Percentiles rank a stretch among this genome's conserved stretches.
Conservation (phyloP, 2,888 invertebrate species). For the Empis stercorea region DNA sequence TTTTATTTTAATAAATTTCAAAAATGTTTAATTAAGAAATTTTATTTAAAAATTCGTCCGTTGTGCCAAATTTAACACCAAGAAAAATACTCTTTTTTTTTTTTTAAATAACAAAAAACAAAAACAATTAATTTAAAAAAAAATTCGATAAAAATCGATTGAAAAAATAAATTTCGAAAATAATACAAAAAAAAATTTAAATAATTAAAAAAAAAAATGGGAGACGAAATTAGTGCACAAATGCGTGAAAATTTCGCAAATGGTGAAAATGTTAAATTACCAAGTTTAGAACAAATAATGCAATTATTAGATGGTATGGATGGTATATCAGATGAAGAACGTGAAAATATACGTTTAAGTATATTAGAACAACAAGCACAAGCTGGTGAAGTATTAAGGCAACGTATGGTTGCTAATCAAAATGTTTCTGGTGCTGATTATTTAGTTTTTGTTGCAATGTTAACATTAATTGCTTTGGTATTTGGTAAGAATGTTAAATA, state of each 20-base stretch:
- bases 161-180: no score
- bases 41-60: no score
- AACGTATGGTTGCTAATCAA: neutral
- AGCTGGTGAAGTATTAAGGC: slow-evolving; percentile 20
- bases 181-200: neutral
- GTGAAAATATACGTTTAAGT: slow-evolving; percentile 38
- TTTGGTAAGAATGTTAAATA: neutral
- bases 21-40: no score
- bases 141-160: no score
- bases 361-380: slow-evolving; percentile 29
- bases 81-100: no score
- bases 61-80: no score
- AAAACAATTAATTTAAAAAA: no score
- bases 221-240: neutral
- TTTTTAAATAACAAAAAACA: no score
- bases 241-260: neutral
- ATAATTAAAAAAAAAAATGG: neutral
- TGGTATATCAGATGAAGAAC: slow-evolving; percentile 44
- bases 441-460: neutral
- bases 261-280: slow-evolving; percentile 26
- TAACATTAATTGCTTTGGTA: neutral
- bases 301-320: slow-evolving; percentile 40
- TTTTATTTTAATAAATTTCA: no score
- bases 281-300: slow-evolving; percentile 39
- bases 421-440: neutral